Evolutionary conservation across 2,797 vertebrate genomes (phyloP), one percentile per base, ranked within the genome.

Genomic region (Dermochelys coriacea): DNA sequence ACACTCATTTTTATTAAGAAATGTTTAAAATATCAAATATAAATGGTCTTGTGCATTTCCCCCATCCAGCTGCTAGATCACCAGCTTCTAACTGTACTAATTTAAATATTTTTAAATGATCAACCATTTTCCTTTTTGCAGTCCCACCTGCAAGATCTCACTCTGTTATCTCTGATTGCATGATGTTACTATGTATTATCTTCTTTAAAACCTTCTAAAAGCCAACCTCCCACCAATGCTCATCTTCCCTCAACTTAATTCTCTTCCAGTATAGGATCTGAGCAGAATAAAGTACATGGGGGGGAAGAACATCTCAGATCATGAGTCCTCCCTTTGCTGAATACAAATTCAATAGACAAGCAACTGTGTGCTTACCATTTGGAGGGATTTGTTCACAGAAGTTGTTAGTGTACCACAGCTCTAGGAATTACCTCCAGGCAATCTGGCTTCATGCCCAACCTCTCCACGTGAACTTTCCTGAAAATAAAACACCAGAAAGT

Each of bases 401-500:
- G 77, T 87, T 91, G 25, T 55, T 80, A 85, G 82, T 37, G 57
- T 85, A 54, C 37, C 91, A 54, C 59, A 92, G 80, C 82, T 94
- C 51, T 49, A 87, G 87, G 93, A 94, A 90, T 96, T 91, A 87
- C 92, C 94, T 95, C 83, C 45, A 96, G 93, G 94, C 96, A 41
- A 96, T 90, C 88, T 95, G 96, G 93, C 91, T 93, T 90, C 59
- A 47, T 88, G 93, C 93, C 97, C 90, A 86, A 85, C 54, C 45
- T 94, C 91, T 96, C 81, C 82, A 82, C 3, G 19, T 55, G 82
- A 96, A 93, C 55, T 89, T 93, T 80, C 59, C 74, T 83, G 77
- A 97, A 97, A 96, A 96, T 37, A 89, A 94, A 96, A 85, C 77
- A 94, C 45, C 23, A 95, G 77, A 87, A 96, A 95, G 75, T 83